Base-by-base conservation (phyloP, 1,140 invertebrate species). In the Chymomyza costata region DNA sequence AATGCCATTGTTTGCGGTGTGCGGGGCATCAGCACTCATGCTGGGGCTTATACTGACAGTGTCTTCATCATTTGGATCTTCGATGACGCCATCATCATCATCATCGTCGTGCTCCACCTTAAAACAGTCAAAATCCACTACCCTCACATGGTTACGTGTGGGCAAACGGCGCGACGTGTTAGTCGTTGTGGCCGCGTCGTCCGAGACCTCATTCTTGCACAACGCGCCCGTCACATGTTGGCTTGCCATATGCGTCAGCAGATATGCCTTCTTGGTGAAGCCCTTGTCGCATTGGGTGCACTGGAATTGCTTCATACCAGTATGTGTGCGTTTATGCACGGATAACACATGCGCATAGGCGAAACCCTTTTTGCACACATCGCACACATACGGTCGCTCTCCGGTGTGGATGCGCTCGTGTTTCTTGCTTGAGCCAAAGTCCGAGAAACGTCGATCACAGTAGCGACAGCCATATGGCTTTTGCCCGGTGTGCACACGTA, bases 381-480 rank as follows among this genome's bases (percentile, higher is more conserved):
- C 88, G 49, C 92, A 93, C 38, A 90, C 88, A 52, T 92, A 93
- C 0, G 92, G 92, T 2, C 91, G 85, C 62, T 93, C 92, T 0
- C 94, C 94, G 1, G 92, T 94, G 81, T 96, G 94, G 8, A 92
- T 93, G 7, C 93, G 86, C 57, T 89, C 89, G 53, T 89, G 89
- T 55, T 90, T 90, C 68, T 89, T 88, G 34, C 88, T 84, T 50
- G 87, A 88, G 19, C 89, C 89, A 63, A 88, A 90, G 65, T 90
- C 89, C 0, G 91, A 91, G 83, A 93, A 93, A 6, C 90, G 84
- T 7, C 92, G 86, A 41, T 91, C 88, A 73, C 92, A 93, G 17
- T 91, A 86, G 31, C 89, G 87, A 58, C 92, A 93, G 65, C 90
- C 88, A 83, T 93, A 93, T 0, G 92, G 92, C 61, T 85, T 85